Evolutionary conservation across 1,140 invertebrate species (phyloP), one percentile per base, ranked within the genome.

Genomic region (Anoplolepis gracilipes): DNA sequence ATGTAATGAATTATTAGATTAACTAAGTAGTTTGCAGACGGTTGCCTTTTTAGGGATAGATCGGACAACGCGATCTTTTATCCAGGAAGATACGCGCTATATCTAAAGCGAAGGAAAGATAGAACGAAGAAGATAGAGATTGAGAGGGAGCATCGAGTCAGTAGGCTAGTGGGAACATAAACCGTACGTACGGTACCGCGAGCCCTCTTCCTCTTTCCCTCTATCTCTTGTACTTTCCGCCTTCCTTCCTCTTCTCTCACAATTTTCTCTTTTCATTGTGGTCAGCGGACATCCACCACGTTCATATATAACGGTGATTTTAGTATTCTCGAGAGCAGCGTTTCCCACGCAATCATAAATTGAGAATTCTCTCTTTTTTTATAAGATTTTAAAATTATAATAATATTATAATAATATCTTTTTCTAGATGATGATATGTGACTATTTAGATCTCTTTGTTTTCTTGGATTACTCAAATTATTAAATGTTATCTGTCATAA

Each of bases 161-260:
- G 82, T 94, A 91, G 93, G 93, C 93, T 93, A 94, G 92, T 94
- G 93, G 93, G 91, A 93, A 93, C 93, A 89, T 93, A 92, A 91
- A 92, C 87, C 92, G 88, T 87, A 89, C 87, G 57, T 87, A 90
- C 87, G 87, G 85, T 85, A 88, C 39, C 79, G 64, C 69, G 57
- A 85, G 79, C 75, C 77, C 78, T 87, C 78, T 88, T 78, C 78
- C 64, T 87, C 89, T 59, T 78, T 86, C 85, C 30, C 84, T 87
- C 88, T 36, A 49, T 87, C 82, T 67, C 78, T 87, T 79, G 13
- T 82, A 82, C 84, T 53, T 86, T 79, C 78, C 73, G 85, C 70
- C 76, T 88, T 85, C 84, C 86, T 85, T 88, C 76, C 85, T 82
- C 65, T 77, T 75, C 69, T 28, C 33, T 67, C n/a, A 8, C 62